phyloP scores from a whole-genome alignment of 53 echinoderm and acorn worm species.

The Glandiceps talaboti region DNA sequence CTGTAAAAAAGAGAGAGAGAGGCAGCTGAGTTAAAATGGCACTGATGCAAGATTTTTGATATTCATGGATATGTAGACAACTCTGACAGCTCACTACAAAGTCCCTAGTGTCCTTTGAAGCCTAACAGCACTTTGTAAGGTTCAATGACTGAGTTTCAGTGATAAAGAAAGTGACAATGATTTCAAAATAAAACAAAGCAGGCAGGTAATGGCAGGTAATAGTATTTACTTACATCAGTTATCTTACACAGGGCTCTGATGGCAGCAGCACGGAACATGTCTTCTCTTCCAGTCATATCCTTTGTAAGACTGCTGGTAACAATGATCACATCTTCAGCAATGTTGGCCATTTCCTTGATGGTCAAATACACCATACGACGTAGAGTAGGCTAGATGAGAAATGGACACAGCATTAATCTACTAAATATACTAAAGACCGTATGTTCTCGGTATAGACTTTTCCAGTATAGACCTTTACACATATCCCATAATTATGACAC shows the following conservation, averaged over 20 bases:
- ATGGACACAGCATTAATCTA: background rate
- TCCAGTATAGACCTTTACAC: no score
- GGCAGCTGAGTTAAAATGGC: no score
- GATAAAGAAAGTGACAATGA: background rate
- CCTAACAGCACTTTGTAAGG: no score
- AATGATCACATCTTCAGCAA: slow-evolving; percentile 95
- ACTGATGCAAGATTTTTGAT: no score
- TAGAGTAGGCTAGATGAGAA: slow-evolving; percentile 49
- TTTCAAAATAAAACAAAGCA: background rate
- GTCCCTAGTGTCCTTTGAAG: no score
- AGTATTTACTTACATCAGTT: slow-evolving; percentile 92
- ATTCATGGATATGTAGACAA: no score
- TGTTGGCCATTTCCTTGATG: slow-evolving; percentile 93
- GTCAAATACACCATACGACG: slow-evolving; percentile 93
- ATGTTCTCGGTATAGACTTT: no score
- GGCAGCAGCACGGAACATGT: slow-evolving; percentile 82
- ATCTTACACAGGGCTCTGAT: slow-evolving; percentile 94
- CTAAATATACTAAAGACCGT: no score
- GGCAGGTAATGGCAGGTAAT: background rate
- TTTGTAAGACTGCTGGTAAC: slow-evolving; percentile 96
- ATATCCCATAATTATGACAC: no score
- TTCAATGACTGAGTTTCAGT: background rate
- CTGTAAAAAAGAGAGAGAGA: slow-evolving; percentile 50
- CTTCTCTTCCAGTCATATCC: slow-evolving; percentile 98
- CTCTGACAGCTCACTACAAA: no score